These are phyloP conservation scores for Tenthredo mesomela DNA, from an alignment of 2,888 invertebrate species.

Conservation along the genomic window DNA sequence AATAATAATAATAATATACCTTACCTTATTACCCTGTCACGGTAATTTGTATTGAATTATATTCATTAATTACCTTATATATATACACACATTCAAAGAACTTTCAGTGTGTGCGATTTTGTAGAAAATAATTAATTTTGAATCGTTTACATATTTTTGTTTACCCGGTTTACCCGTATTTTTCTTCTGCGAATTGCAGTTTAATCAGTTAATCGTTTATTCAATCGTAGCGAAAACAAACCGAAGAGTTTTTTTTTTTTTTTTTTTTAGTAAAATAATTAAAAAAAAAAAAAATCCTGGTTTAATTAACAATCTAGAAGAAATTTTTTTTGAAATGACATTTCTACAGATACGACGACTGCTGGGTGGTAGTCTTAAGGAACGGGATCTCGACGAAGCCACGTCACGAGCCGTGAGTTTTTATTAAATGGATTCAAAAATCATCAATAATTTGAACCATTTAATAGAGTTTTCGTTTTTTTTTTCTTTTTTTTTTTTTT, in stretches of 20 bases:
- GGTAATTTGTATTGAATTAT: background rate
- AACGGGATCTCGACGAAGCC: slow-evolving; percentile 84
- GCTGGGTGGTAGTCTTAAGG: slow-evolving; percentile 85
- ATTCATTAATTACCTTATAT: background rate
- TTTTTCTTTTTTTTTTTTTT: background rate
- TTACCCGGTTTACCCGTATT: background rate
- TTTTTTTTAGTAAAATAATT: background rate
- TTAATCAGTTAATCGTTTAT: background rate
- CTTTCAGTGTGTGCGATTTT: background rate
- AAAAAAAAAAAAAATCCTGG: background rate
- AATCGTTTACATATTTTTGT: background rate
- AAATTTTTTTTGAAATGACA: slow-evolving; percentile 58
- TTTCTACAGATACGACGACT: slow-evolving; percentile 85
- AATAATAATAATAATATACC: background rate
- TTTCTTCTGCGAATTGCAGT: background rate
- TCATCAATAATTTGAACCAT: background rate
- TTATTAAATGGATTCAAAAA: slow-evolving; percentile 40
- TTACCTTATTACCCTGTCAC: background rate
- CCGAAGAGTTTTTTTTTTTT: background rate
- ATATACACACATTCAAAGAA: background rate
- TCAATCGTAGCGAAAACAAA: background rate
- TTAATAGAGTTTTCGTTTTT: slow-evolving; percentile 3
- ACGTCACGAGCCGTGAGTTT: slow-evolving; percentile 86
- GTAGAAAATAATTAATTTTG: background rate
- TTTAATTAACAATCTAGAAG: background rate